These are phyloP conservation scores for Bergia sp. DNA, from an alignment of 92 coral and sea anemone species.

Conservation along the genomic window DNA sequence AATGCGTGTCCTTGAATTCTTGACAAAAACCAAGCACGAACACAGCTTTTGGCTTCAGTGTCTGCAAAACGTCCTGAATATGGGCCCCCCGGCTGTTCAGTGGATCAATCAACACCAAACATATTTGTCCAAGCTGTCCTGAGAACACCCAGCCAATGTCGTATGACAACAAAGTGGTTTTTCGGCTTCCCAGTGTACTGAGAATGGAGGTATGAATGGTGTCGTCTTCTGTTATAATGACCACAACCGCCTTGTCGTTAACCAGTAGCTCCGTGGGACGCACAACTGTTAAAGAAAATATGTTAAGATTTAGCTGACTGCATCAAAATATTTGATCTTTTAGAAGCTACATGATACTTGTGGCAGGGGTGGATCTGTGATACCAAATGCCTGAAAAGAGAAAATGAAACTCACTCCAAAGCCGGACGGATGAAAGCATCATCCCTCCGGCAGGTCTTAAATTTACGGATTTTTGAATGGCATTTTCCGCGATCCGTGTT, in stretches of 20 bases:
- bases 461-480: too few relatives aligned
- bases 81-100: not conserved
- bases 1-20: not conserved
- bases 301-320: not conserved
- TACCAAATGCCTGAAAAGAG: too few relatives aligned
- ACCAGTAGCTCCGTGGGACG: not conserved
- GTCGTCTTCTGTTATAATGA: not conserved
- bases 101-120: not conserved
- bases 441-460: too few relatives aligned
- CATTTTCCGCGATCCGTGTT: too few relatives aligned
- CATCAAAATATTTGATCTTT: too few relatives aligned
- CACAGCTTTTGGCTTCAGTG: slow-evolving; percentile 5
- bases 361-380: not conserved
- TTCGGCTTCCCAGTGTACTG: not conserved
- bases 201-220: slow-evolving; percentile 9
- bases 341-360: not conserved
- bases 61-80: not conserved
- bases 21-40: slow-evolving; percentile 18
- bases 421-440: too few relatives aligned
- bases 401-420: too few relatives aligned
- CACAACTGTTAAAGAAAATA: not conserved
- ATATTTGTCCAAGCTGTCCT: not conserved
- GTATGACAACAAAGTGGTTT: not conserved
- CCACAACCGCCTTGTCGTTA: not conserved
- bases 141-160: slow-evolving; percentile 31